Conservation (phyloP, 2,888 invertebrate species). For the Ochropleura leucogaster region DNA sequence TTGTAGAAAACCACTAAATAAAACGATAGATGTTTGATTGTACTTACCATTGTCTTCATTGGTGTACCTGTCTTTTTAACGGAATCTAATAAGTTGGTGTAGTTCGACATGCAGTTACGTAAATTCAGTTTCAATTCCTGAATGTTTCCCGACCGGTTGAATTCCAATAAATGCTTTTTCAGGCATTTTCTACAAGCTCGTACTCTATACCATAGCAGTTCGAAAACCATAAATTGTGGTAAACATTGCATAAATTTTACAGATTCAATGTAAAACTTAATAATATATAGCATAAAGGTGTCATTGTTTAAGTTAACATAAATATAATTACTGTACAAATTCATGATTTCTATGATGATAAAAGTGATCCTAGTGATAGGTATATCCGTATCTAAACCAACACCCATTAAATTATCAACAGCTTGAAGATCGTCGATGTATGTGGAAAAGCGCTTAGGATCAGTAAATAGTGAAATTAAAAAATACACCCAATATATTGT, state of each 20-base stretch:
- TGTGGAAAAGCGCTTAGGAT: neutral
- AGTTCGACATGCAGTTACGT: constrained; percentile 1
- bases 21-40: too few species aligned
- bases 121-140: neutral
- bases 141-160: neutral
- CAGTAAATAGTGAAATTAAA: neutral
- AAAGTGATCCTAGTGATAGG: neutral
- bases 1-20: too few species aligned
- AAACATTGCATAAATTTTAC: neutral
- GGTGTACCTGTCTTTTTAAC: neutral
- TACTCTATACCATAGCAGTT: neutral
- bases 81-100: neutral
- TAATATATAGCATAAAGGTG: neutral
- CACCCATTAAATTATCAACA: neutral
- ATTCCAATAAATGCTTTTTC: neutral
- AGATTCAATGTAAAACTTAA: neutral
- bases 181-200: neutral
- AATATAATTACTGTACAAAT: neutral
- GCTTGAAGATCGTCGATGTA: constrained; percentile 10
- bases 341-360: neutral
- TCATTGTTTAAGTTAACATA: too few species aligned
- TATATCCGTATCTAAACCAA: neutral
- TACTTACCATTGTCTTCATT: constrained; percentile 11
- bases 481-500: neutral
- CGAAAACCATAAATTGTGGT: neutral